Evolutionary conservation across 2,113 vertebrate genomes (phyloP).

Genomic region (Bostrychus sinensis): DNA sequence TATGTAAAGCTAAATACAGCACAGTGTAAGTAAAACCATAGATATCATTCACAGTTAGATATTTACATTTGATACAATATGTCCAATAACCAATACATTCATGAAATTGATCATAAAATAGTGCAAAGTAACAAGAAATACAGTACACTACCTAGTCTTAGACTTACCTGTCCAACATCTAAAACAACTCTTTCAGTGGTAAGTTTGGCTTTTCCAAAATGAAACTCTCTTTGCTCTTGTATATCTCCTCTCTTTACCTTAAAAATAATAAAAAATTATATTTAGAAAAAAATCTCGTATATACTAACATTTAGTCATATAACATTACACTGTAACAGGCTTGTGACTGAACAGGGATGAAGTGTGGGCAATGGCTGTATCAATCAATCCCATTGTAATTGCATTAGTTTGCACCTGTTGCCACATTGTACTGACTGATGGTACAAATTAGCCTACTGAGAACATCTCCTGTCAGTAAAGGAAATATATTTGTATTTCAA

Average conservation of each 20-base stretch:
- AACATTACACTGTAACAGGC: neutral
- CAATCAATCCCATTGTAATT: neutral
- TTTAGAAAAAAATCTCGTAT: too few species aligned
- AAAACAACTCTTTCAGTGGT: conserved; percentile 72
- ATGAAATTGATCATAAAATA: too few species aligned
- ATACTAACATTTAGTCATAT: too few species aligned
- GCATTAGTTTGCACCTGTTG: neutral
- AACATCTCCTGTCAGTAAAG: neutral
- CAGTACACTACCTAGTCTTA: too few species aligned
- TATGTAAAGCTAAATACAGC: too few species aligned
- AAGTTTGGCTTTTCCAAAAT: conserved; percentile 60
- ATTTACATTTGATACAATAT: too few species aligned
- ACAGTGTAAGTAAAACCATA: too few species aligned
- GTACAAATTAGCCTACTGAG: too few species aligned
- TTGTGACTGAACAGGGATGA: neutral
- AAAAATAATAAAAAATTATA: neutral
- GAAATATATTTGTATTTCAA: neutral
- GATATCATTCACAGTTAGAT: too few species aligned
- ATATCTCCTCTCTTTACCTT: conserved; percentile 77
- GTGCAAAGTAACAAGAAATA: too few species aligned
- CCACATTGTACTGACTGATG: neutral
- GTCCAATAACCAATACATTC: too few species aligned
- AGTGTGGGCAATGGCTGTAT: neutral
- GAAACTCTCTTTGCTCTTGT: conserved; percentile 70
- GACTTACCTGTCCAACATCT: conserved; percentile 78